phyloP scores from a whole-genome alignment of 2,113 vertebrate species.

The Odontesthes bonariensis region DNA sequence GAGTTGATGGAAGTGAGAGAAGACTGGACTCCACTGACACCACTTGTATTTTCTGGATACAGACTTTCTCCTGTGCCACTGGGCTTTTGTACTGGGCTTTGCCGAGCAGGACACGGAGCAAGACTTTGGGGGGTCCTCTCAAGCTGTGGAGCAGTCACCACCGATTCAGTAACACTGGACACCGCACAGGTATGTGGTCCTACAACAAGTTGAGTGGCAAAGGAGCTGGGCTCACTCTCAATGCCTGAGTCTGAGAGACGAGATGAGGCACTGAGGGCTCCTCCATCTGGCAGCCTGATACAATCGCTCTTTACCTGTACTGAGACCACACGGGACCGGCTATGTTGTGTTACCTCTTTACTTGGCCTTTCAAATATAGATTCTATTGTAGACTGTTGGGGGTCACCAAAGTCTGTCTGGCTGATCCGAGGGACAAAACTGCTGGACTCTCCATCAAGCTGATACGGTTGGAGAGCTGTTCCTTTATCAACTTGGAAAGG shows the following conservation, averaged over 20 bases:
- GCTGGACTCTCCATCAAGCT: constrained; percentile 67
- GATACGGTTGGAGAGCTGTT: constrained; percentile 81
- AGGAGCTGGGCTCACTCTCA: constrained; percentile 96
- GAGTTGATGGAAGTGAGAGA: constrained; percentile 99
- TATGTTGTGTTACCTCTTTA: constrained; percentile 33
- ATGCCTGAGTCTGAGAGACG: constrained; percentile 96
- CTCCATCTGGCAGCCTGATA: constrained; percentile 84
- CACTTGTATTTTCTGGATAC: constrained; percentile 90
- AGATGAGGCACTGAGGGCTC: constrained; percentile 86
- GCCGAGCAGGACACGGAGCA: constrained; percentile 82
- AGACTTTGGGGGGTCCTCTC: constrained; percentile 83
- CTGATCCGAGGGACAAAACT: constrained; percentile 64
- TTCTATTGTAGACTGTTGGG: constrained; percentile 50
- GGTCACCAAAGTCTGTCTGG: constrained; percentile 59
- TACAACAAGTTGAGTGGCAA: constrained; percentile 86
- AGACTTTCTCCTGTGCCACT: constrained; percentile 82
- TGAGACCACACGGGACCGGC: constrained; percentile 40
- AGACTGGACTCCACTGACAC: constrained; percentile 94
- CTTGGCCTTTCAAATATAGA: constrained; percentile 53
- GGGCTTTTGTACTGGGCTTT: constrained; percentile 82
- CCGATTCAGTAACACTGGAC: constrained; percentile 72
- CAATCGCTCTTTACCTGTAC: constrained; percentile 82
- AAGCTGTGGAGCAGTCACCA: constrained; percentile 71
- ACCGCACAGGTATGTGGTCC: constrained; percentile 80
- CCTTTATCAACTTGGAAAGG: constrained; percentile 85